phyloP scores from a whole-genome alignment of 1,140 invertebrate genomes.

The Ganaspis sp. region DNA sequence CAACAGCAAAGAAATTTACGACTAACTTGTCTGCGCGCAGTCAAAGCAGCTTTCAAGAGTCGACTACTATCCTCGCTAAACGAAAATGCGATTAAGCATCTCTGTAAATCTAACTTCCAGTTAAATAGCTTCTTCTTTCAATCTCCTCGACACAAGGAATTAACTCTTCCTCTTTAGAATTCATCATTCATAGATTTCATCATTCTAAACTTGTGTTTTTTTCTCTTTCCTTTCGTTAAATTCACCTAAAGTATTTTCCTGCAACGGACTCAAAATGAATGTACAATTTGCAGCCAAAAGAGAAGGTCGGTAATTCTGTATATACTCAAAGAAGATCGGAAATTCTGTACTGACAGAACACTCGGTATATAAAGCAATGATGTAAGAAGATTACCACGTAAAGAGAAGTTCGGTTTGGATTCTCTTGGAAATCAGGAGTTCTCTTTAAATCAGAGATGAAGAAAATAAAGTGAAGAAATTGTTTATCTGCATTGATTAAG shows the following conservation, averaged over 20 bases:
- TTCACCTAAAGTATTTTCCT: constrained; percentile 1
- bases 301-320: constrained; percentile 19
- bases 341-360: constrained; percentile 35
- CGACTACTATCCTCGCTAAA: background rate
- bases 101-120: background rate
- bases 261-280: background rate
- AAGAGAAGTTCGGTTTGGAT: constrained; percentile 31
- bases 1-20: constrained; percentile 13
- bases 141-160: background rate
- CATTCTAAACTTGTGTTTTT: background rate
- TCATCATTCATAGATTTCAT: background rate
- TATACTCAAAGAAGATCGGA: too few relatives aligned
- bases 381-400: constrained; percentile 48
- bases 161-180: background rate
- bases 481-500: background rate
- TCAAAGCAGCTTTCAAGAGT: constrained; percentile 20
- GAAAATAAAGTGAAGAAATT: background rate
- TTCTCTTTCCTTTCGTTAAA: background rate
- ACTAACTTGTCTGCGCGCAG: background rate
- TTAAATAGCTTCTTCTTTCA: background rate
- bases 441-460: background rate
- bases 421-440: background rate
- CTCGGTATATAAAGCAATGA: constrained; percentile 45
- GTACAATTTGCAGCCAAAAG: background rate
- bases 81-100: constrained; percentile 19